Evolutionary conservation across 2,113 vertebrate genomes (phyloP).

Genomic region (Mustelus asterias): DNA sequence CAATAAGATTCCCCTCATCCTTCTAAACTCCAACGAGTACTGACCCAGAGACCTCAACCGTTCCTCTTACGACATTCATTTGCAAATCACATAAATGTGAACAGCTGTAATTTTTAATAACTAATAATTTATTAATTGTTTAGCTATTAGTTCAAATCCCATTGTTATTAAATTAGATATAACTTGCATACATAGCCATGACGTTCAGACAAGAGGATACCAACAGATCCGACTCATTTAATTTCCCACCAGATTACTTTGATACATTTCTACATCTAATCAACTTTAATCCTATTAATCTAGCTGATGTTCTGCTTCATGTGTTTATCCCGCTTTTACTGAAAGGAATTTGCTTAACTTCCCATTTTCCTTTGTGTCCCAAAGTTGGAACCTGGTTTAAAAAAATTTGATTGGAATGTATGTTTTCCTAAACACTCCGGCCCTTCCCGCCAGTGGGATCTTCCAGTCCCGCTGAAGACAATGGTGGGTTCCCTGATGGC

Average conservation of each 20-base stretch:
- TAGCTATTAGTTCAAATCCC: background rate
- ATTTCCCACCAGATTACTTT: background rate
- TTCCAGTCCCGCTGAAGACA: no score
- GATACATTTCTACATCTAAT: background rate
- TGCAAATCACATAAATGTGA: background rate
- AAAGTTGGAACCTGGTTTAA: background rate
- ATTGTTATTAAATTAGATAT: background rate
- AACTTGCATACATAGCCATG: background rate
- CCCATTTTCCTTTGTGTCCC: background rate
- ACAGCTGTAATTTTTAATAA: background rate
- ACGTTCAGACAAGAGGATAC: background rate
- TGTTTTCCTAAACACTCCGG: background rate
- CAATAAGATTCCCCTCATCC: no score
- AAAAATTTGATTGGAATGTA: background rate
- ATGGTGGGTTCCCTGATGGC: no score
- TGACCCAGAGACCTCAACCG: no score
- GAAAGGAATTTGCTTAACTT: background rate
- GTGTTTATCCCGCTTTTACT: background rate
- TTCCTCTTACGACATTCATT: background rate
- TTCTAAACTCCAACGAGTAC: no score
- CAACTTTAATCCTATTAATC: background rate
- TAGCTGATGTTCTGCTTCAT: background rate
- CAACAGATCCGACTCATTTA: background rate
- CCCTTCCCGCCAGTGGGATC: no score
- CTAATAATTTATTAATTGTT: background rate